Percentiles rank a stretch among this genome's conserved stretches.
phyloP scores from a whole-genome alignment of 2,888 invertebrate genomes.

The Polydrusus tereticollis region DNA sequence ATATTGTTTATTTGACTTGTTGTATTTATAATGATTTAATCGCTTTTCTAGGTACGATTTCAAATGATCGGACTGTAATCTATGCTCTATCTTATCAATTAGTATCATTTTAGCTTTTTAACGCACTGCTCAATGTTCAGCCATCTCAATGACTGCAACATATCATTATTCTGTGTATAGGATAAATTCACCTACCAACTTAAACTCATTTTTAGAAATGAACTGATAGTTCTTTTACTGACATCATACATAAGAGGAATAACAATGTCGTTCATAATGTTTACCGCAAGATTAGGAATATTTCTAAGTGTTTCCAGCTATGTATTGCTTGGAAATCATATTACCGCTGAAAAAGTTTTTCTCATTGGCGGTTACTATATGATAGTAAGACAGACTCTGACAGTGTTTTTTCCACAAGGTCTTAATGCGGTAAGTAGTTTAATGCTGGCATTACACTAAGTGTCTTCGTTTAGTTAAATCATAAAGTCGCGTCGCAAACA shows the following conservation, averaged over 20 bases:
- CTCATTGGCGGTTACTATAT: slow-evolving; percentile 75
- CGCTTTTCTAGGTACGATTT: too few relatives aligned
- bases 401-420: slow-evolving; percentile 74
- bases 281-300: slow-evolving; percentile 79
- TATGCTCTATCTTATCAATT: too few relatives aligned
- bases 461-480: too few relatives aligned
- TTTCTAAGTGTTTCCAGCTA: slow-evolving; percentile 76
- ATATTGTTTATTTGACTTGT: too few relatives aligned
- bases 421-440: slow-evolving; percentile 66
- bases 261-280: slow-evolving; percentile 79
- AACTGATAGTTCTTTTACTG: slow-evolving; percentile 72
- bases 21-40: too few relatives aligned
- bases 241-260: slow-evolving; percentile 76
- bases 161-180: background rate
- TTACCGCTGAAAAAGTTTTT: slow-evolving; percentile 68
- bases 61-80: too few relatives aligned
- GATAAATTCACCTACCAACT: background rate
- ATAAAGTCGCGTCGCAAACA: too few relatives aligned
- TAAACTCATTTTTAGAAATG: slow-evolving; percentile 59
- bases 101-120: too few relatives aligned
- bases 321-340: slow-evolving; percentile 68
- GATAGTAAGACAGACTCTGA: slow-evolving; percentile 73
- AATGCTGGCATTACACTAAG: too few relatives aligned
- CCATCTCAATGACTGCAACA: too few relatives aligned
- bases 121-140: too few relatives aligned